Evolutionary conservation across 2,888 invertebrate species (phyloP).

Genomic region (Carabus problematicus): DNA sequence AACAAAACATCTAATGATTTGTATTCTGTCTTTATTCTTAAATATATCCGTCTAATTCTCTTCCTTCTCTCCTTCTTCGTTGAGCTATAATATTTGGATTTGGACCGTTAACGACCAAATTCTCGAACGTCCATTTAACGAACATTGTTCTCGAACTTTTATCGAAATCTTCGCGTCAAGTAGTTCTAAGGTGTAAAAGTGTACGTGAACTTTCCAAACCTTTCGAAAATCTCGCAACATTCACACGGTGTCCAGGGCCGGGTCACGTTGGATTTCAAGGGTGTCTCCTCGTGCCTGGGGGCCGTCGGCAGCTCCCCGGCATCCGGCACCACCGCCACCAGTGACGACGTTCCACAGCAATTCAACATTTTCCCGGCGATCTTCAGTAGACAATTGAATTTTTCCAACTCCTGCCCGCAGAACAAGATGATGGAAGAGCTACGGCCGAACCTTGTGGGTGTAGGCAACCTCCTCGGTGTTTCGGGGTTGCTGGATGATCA

Average conservation of each 20-base stretch:
- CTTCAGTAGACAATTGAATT: slow-evolving; percentile 88
- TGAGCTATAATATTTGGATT: background rate
- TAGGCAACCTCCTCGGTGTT: slow-evolving; percentile 79
- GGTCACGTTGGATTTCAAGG: slow-evolving; percentile 85
- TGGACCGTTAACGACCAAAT: background rate
- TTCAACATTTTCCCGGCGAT: slow-evolving; percentile 93
- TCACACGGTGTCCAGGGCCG: slow-evolving; percentile 59
- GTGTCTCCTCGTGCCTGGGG: slow-evolving; percentile 72
- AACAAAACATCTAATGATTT: too few species aligned
- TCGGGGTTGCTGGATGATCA: slow-evolving; percentile 83
- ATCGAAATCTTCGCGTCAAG: too few species aligned
- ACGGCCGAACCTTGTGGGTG: slow-evolving; percentile 80
- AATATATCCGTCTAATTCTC: background rate
- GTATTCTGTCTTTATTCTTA: background rate
- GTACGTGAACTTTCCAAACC: background rate
- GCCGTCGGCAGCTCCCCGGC: slow-evolving; percentile 67
- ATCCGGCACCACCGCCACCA: slow-evolving; percentile 56
- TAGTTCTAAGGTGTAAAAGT: too few species aligned
- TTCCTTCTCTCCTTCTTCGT: background rate
- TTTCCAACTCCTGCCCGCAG: slow-evolving; percentile 73
- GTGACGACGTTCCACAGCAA: slow-evolving; percentile 74
- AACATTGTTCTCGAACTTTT: too few species aligned
- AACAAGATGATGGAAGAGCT: slow-evolving; percentile 88
- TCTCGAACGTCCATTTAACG: too few species aligned
- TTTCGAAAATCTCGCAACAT: background rate